Evolutionary conservation across 2,888 invertebrate species (phyloP), one percentile per base, ranked within the genome.

Genomic region (Bedellia somnulentella): DNA sequence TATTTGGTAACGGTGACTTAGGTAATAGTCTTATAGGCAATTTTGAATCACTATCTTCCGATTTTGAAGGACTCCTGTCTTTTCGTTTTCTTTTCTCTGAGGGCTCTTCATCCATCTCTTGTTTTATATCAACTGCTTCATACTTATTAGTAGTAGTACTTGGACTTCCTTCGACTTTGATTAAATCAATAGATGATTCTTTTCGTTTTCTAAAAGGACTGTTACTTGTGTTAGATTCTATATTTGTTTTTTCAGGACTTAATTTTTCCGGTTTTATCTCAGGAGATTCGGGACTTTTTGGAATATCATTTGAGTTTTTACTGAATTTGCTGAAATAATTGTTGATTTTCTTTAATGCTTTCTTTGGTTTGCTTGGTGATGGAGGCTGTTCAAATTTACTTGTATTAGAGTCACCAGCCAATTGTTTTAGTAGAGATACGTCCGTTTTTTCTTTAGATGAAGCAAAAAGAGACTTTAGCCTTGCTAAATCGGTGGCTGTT

Each of bases 401-500:
- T n/a, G n/a, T n/a, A n/a, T n/a, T n/a, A 2, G 55, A 49, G 5
- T 56, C 50, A 4, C 48, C 61, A 3, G 73, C 71, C 12, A 73
- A 37, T 49, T 80, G 79, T 29, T 78, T 62, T 3, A 81, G 47
- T 28, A 81, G 54, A 3, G 78, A 66, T 1, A 82, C 79, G 45
- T 84, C 81, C 0, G 79, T 79, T 41, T 78, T 78, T 44, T 81
- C 80, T 71, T 87, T 84, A 0, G 88, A 88, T 10, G 80, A 83
- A 37, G 80, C 75, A 52, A 80, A 89, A 2, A 91, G 58, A 14
- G 78, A 66, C 48, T 82, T 80, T 1, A 93, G 62, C 57, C 92
- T 88, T 13, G 80, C 66, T 30, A 96, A 66, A 47, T 81, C 85
- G 0, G 94, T 96, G 0, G 95, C 93, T 0, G 86, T 81, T 42